Evolutionary conservation across 2,888 invertebrate species (phyloP).

Genomic region (Byasa hedistus): DNA sequence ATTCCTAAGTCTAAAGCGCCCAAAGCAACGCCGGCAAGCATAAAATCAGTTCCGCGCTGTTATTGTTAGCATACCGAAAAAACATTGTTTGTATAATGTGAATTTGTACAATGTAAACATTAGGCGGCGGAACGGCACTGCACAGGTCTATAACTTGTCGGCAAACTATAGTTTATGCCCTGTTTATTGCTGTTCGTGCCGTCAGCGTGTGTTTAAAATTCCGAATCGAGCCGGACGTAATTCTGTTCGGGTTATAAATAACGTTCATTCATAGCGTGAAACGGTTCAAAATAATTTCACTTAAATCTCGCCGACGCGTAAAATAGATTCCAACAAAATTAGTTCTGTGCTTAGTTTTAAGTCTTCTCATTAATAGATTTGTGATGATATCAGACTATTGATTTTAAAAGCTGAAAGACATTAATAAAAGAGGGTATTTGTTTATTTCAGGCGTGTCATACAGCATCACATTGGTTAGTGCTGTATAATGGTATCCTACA

Average conservation of each 20-base stretch:
- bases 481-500: no score
- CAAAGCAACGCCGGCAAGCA: not conserved
- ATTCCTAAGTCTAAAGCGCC: slow-evolving; percentile 14
- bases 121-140: not conserved
- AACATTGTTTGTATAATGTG: slow-evolving; percentile 11
- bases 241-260: slow-evolving; percentile 11
- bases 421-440: no score
- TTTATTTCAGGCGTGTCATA: no score
- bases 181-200: slow-evolving; percentile 7
- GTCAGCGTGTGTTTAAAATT: slow-evolving; percentile 1
- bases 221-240: slow-evolving; percentile 5
- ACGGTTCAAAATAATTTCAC: not conserved
- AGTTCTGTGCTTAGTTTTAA: no score
- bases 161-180: not conserved
- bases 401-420: no score
- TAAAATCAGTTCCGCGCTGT: slow-evolving; percentile 2
- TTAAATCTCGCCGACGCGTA: not conserved
- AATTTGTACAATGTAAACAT: slow-evolving; percentile 19
- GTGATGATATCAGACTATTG: no score
- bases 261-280: slow-evolving; percentile 13
- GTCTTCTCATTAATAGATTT: no score
- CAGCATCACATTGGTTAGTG: no score
- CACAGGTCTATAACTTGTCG: not conserved
- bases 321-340: not conserved
- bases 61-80: slow-evolving; percentile 14